phyloP scores from a whole-genome alignment of 1,140 invertebrate species.

The Armadillidium nasatum region DNA sequence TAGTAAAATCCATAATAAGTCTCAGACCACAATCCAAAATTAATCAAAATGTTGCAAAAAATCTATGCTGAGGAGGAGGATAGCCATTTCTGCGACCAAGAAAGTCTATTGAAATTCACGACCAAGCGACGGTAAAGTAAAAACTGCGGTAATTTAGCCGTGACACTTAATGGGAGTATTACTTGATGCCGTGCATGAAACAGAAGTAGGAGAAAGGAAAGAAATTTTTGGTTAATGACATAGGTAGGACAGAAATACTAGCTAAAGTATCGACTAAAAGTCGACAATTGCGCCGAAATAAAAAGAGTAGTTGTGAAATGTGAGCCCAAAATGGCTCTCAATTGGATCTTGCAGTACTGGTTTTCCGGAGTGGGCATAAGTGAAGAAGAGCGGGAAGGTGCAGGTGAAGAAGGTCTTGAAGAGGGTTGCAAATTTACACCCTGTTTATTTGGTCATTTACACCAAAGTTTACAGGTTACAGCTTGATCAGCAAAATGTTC shows the following conservation, averaged over 20 bases:
- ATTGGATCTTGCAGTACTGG: neutral
- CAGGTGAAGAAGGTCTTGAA: neutral
- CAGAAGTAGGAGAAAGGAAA: neutral
- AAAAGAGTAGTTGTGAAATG: neutral
- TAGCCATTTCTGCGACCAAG: too few species aligned
- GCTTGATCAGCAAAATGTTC: neutral
- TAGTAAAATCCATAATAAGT: neutral
- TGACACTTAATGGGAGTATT: conserved; percentile 9
- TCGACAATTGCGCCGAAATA: neutral
- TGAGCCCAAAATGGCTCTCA: neutral
- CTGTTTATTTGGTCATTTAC: neutral
- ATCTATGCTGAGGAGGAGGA: neutral
- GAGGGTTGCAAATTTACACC: neutral
- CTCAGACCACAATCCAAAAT: too few species aligned
- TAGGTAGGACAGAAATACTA: conserved; percentile 1
- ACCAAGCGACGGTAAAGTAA: neutral
- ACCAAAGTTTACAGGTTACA: neutral
- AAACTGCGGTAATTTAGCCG: neutral
- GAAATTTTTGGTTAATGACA: neutral
- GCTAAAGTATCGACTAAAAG: neutral
- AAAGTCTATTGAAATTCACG: neutral
- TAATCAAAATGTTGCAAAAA: neutral
- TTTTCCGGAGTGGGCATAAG: neutral
- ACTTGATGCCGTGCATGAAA: neutral
- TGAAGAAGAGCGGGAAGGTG: neutral